A percentile compares a stretch with the other conserved stretches of the same genome.
Conservation (phyloP, 2,797 vertebrate genomes). For the Parambassis ranga region DNA sequence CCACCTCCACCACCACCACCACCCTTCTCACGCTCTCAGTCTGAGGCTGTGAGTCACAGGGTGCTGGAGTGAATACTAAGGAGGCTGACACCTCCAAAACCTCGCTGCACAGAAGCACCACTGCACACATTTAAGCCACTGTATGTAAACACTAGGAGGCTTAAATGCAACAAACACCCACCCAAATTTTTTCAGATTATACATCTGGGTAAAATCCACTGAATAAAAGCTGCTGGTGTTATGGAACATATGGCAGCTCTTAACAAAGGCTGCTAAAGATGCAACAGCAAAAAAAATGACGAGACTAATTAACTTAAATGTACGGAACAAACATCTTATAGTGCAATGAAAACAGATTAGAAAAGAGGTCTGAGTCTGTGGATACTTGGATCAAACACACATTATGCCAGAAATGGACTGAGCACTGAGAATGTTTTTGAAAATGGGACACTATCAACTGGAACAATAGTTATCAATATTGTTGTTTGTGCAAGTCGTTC, state of each 20-base stretch:
- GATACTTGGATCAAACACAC: background rate
- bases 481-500: conserved; percentile 11
- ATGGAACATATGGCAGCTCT: conserved; percentile 12
- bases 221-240: conserved; percentile 34
- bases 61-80: conserved; percentile 84
- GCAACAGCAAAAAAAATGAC: background rate
- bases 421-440: conserved; percentile 28
- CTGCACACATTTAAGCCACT: conserved; percentile 47
- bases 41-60: conserved; percentile 78
- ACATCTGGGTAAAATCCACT: background rate
- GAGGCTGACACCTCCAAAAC: conserved; percentile 75
- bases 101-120: conserved; percentile 59
- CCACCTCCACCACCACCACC: background rate
- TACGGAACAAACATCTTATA: background rate
- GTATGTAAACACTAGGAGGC: conserved; percentile 52
- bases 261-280: background rate
- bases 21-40: conserved; percentile 52
- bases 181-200: conserved; percentile 5
- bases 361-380: conserved; percentile 13
- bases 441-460: conserved; percentile 30
- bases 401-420: conserved; percentile 13
- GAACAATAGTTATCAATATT: conserved; percentile 34
- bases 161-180: conserved; percentile 30
- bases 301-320: background rate
- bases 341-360: background rate